Evolutionary conservation across 2,888 invertebrate species (phyloP).

Genomic region (Drosophila lacicola): DNA sequence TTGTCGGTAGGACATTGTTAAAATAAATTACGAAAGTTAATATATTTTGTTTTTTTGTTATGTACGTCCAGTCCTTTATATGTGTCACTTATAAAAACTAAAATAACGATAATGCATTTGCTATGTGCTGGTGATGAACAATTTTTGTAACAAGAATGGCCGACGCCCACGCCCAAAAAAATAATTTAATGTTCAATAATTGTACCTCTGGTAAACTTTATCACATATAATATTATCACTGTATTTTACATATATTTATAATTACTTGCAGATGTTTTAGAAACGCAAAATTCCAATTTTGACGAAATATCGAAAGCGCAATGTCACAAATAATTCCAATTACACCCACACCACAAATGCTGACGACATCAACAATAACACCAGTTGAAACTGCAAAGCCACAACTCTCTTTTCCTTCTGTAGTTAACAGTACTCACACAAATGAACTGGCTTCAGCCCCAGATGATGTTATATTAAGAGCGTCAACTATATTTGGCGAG

Average conservation of each 20-base stretch:
- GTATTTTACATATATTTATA: not conserved
- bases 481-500: constrained; percentile 62
- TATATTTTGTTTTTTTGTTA: constrained; percentile 23
- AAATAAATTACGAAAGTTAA: constrained; percentile 55
- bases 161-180: constrained; percentile 75
- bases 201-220: constrained; percentile 54
- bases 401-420: constrained; percentile 52
- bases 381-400: constrained; percentile 67
- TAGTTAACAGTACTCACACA: constrained; percentile 48
- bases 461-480: constrained; percentile 56
- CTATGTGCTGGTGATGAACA: constrained; percentile 41
- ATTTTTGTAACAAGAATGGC: constrained; percentile 62
- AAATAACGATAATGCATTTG: constrained; percentile 28
- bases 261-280: constrained; percentile 38
- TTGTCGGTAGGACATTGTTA: constrained; percentile 66
- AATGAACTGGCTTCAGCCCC: constrained; percentile 46
- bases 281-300: constrained; percentile 20
- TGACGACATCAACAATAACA: constrained; percentile 75
- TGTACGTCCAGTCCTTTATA: constrained; percentile 14
- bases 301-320: constrained; percentile 38
- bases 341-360: constrained; percentile 79
- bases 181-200: constrained; percentile 56
- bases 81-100: constrained; percentile 20
- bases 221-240: constrained; percentile 1
- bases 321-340: constrained; percentile 76